Conservation (phyloP, 2,113 vertebrate genomes). For the Zeus faber region DNA sequence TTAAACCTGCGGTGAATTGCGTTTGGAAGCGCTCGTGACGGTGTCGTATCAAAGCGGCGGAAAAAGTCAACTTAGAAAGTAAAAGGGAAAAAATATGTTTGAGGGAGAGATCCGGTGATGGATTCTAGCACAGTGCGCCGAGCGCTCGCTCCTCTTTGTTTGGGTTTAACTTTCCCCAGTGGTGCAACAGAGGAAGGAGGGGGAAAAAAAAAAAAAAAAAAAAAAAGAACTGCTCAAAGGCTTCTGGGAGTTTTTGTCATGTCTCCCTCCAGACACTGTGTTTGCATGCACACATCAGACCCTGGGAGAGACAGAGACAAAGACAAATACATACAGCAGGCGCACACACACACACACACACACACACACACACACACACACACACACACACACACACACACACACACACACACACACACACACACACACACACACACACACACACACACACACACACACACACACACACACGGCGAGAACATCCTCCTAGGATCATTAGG, state of each 20-base stretch:
- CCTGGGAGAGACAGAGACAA: constrained; percentile 68
- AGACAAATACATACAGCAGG: constrained; percentile 66
- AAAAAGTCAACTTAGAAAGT: constrained; percentile 64
- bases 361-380: neutral
- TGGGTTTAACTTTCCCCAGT: constrained; percentile 75
- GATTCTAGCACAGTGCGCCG: constrained; percentile 51
- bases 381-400: constrained; percentile 33
- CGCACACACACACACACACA: constrained; percentile 49
- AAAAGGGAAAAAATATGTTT: constrained; percentile 62
- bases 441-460: constrained; percentile 27
- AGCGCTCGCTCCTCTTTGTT: constrained; percentile 73
- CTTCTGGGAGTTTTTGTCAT: constrained; percentile 81
- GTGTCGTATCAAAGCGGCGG: constrained; percentile 58
- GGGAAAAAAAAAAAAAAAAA: constrained; percentile 18
- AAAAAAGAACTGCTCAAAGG: constrained; percentile 72
- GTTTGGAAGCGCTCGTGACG: constrained; percentile 42
- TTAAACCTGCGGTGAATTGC: constrained; percentile 45
- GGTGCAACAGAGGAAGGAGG: constrained; percentile 68
- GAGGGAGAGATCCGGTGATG: constrained; percentile 66
- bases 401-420: constrained; percentile 22
- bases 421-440: neutral
- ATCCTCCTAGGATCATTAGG: constrained; percentile 71
- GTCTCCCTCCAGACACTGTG: constrained; percentile 76
- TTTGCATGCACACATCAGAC: constrained; percentile 78
- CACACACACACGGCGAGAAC: constrained; percentile 46